Percentiles rank a stretch among this genome's conserved stretches.
These are phyloP conservation scores for Dinothrombium tinctorium DNA, from an alignment of 1,140 invertebrate species.

Conservation along the genomic window DNA sequence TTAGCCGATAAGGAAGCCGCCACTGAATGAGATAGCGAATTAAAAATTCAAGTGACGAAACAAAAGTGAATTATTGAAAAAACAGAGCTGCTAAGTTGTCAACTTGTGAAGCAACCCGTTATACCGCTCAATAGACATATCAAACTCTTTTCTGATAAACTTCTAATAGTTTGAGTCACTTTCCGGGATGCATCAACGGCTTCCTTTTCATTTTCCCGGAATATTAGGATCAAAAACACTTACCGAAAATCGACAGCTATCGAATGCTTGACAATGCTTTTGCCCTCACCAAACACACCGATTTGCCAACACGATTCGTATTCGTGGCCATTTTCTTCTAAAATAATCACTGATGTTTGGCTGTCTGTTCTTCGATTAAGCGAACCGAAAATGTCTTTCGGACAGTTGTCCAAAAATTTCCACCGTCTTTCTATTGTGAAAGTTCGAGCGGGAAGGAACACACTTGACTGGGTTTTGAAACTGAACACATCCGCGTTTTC, in stretches of 20 bases:
- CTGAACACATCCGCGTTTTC: slow-evolving; percentile 4
- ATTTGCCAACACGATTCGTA: slow-evolving; percentile 5
- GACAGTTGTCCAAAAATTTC: background rate
- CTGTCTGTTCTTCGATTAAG: background rate
- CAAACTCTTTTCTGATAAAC: no score
- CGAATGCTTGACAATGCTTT: slow-evolving; percentile 2
- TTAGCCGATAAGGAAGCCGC: no score
- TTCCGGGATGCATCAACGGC: no score
- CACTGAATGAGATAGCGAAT: no score
- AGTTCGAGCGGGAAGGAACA: slow-evolving; percentile 5
- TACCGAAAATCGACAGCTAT: slow-evolving; percentile 8
- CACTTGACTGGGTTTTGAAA: slow-evolving; percentile 5
- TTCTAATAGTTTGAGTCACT: no score
- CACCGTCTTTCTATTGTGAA: slow-evolving; percentile 6
- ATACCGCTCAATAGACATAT: no score
- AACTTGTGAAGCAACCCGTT: no score
- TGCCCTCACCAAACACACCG: slow-evolving; percentile 4
- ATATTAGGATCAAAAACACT: background rate
- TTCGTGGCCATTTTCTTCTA: slow-evolving; percentile 4
- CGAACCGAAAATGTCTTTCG: background rate
- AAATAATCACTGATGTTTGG: background rate
- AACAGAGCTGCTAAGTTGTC: no score
- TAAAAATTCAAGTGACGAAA: no score
- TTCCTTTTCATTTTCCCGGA: no score
- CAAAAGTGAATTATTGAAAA: no score